Conservation (phyloP, 2,797 vertebrate genomes). For the Graptemys geographica region DNA sequence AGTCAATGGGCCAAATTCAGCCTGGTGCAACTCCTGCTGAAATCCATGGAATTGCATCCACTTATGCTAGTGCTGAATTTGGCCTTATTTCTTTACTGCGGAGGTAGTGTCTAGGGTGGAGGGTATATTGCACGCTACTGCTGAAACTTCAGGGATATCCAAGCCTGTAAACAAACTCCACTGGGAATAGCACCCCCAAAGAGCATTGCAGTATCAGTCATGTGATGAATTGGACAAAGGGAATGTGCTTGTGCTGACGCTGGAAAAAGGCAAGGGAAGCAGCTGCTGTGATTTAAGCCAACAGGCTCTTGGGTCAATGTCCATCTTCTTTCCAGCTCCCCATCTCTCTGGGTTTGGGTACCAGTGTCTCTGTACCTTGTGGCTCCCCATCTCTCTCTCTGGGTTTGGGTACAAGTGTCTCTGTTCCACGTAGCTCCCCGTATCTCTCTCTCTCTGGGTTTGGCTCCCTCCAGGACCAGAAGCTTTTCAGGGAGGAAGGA, state of each 20-base stretch:
- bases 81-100: not conserved
- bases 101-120: not conserved
- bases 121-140: not conserved
- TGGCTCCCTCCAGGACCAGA: conserved; percentile 84
- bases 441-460: not conserved
- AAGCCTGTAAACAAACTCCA: not conserved
- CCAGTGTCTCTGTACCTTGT: not conserved
- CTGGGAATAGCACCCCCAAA: not conserved
- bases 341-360: not conserved
- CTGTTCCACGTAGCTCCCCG: not conserved
- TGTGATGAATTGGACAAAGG: not conserved
- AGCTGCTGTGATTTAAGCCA: not conserved
- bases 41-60: not conserved
- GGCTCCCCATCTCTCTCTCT: rapidly evolving
- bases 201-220: not conserved
- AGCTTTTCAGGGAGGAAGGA: conserved; percentile 86
- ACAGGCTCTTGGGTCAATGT: not conserved
- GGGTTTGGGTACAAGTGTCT: not conserved
- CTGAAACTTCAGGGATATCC: not conserved
- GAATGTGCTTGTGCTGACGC: not conserved
- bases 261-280: not conserved
- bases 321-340: not conserved
- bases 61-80: not conserved
- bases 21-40: not conserved
- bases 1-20: not conserved